phyloP scores from a whole-genome alignment of 1,140 invertebrate genomes.

The Cherax quadricarinatus region DNA sequence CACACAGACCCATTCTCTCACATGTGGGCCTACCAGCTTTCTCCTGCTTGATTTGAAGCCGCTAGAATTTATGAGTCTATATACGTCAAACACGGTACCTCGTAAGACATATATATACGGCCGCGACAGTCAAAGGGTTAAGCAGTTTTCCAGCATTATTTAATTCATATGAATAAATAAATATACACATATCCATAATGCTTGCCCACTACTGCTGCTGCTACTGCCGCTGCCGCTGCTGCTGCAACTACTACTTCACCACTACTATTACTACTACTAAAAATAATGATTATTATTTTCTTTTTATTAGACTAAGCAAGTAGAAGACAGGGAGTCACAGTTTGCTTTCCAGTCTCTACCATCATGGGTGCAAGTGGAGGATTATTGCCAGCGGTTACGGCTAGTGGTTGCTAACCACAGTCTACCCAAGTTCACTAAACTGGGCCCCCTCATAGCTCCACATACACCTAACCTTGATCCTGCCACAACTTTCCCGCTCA shows the following conservation, averaged over 20 bases:
- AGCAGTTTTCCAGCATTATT: no score
- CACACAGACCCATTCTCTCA: no score
- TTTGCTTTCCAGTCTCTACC: slow-evolving; percentile 40
- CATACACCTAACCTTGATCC: slow-evolving; percentile 17
- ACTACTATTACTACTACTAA: no score
- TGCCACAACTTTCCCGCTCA: slow-evolving; percentile 22
- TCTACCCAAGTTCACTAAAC: slow-evolving; percentile 3
- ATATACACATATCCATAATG: background rate
- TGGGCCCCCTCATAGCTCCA: slow-evolving; percentile 43
- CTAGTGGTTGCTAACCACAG: background rate
- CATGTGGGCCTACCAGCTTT: no score
- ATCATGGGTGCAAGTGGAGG: slow-evolving; percentile 32
- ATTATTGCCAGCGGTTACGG: background rate
- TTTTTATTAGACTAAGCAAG: background rate
- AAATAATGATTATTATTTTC: background rate
- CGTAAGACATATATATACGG: no score
- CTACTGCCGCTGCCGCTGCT: no score
- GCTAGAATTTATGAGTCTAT: no score
- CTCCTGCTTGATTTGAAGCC: no score
- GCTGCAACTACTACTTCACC: no score
- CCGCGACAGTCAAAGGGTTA: no score
- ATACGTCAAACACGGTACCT: no score
- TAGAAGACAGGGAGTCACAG: slow-evolving; percentile 16
- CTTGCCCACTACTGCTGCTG: no score
- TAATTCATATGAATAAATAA: background rate